A percentile compares a stretch with the other conserved stretches of the same genome.
Conservation (phyloP, 2,888 invertebrate species). For the Heteromurus nitidus region DNA sequence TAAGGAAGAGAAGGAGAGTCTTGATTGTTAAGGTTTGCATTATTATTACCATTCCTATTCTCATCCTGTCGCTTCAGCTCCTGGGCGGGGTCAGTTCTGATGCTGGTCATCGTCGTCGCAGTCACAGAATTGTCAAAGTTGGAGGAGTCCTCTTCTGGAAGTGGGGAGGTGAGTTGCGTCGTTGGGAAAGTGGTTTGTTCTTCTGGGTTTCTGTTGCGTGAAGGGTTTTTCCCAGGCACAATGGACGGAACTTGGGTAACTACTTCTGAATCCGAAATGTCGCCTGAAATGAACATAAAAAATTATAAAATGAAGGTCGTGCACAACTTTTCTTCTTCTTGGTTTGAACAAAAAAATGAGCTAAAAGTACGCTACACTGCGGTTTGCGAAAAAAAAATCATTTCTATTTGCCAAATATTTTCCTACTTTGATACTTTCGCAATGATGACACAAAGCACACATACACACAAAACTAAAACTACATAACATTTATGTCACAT, state of each 20-base stretch:
- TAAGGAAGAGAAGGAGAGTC: not conserved
- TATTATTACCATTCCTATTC: not conserved
- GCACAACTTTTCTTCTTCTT: not conserved
- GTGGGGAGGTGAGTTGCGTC: not conserved
- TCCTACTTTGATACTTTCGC: too few species aligned
- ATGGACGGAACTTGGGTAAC: not conserved
- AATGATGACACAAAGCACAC: too few species aligned
- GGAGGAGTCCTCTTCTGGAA: not conserved
- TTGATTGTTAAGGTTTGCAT: not conserved
- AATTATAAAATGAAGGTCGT: not conserved
- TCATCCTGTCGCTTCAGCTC: too few species aligned
- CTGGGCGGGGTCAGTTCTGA: not conserved
- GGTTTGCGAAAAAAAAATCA: not conserved
- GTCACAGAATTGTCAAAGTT: not conserved
- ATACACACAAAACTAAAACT: not conserved
- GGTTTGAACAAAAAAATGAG: not conserved
- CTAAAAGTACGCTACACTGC: not conserved
- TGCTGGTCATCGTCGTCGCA: too few species aligned
- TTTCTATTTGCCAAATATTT: not conserved
- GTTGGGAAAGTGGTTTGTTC: not conserved
- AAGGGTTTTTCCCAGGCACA: not conserved
- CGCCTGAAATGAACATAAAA: conserved; percentile 7
- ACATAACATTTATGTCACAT: not conserved
- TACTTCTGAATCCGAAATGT: not conserved
- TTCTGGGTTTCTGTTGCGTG: not conserved